A percentile compares a stretch with the other conserved stretches of the same genome.
Evolutionary conservation across 2,113 vertebrate species (phyloP).

Genomic region (Notiomystis cincta): DNA sequence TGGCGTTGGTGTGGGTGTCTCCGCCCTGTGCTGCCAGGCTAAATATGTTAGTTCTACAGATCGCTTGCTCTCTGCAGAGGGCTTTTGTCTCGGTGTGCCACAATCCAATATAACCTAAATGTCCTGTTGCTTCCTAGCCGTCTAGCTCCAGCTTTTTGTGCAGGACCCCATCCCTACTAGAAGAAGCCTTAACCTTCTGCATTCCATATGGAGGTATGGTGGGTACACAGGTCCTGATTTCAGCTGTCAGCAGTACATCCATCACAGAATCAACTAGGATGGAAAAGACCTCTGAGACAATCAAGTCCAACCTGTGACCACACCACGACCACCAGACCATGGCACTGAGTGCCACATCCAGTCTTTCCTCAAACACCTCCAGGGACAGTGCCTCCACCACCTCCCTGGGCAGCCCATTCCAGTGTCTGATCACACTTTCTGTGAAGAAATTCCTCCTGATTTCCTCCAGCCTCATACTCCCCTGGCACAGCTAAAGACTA

Average conservation of each 20-base stretch:
- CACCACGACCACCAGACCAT: background rate
- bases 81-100: background rate
- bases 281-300: background rate
- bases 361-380: background rate
- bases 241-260: fast-evolving
- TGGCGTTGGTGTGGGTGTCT: fast-evolving
- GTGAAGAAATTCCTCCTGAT: background rate
- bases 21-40: fast-evolving
- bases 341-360: background rate
- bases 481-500: too few species aligned
- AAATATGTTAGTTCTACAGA: fast-evolving
- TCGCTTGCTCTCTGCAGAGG: background rate
- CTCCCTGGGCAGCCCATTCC: background rate
- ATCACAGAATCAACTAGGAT: background rate
- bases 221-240: background rate
- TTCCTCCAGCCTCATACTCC: background rate
- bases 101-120: fast-evolving
- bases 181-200: background rate
- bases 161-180: too few species aligned
- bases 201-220: fast-evolving
- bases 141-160: background rate
- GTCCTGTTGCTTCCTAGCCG: background rate
- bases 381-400: background rate
- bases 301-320: background rate
- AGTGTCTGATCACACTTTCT: background rate